Evolutionary conservation across 2,888 invertebrate species (phyloP), one percentile per base, ranked within the genome.

Genomic region (Archips crataeganus): DNA sequence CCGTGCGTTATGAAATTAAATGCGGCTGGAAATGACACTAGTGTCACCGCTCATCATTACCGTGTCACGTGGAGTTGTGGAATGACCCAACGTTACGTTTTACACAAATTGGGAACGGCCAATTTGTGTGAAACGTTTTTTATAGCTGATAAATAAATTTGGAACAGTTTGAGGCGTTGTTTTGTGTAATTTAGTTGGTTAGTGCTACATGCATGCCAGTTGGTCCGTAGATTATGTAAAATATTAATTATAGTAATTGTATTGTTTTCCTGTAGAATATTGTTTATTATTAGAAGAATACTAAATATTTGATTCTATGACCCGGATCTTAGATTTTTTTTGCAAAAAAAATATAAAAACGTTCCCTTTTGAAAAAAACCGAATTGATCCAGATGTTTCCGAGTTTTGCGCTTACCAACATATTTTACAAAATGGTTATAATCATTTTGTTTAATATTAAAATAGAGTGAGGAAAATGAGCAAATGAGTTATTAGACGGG

Each of bases 1-100:
- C 9, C 42, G 66, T 73, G 64, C 57, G 51, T 51, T 67, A 71
- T 67, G 67, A 74, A 67, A 72, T 69, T 69, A 70, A 70, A 68
- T 60, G 68, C 23, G 51, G 47, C 72, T 67, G 74, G 65, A 73
- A 69, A 47, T 75, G 71, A 67, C 75, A 74, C 34, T 42, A 11
- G 47, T 15, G 42, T 13, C n/a, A 13, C 10, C 34, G 34, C 47
- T 15, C 45, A 9, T 49, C 34, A 63, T 49, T 45, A 13, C 32
- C 32, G 11, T 34, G 32, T 9, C 5, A 47, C 11, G 45, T 45
- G 45, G 45, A 45, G 11, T 42, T 60, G 4, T 42, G 39, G 39
- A 10, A 39, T 15, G 42, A 8, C 2, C 34, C 34, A 0, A 32
- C 32, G 2, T 45, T 60, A 13, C 11, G 11, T 57, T 36, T 36